Conservation (phyloP, 2,113 vertebrate species). For the Labrus mixtus region DNA sequence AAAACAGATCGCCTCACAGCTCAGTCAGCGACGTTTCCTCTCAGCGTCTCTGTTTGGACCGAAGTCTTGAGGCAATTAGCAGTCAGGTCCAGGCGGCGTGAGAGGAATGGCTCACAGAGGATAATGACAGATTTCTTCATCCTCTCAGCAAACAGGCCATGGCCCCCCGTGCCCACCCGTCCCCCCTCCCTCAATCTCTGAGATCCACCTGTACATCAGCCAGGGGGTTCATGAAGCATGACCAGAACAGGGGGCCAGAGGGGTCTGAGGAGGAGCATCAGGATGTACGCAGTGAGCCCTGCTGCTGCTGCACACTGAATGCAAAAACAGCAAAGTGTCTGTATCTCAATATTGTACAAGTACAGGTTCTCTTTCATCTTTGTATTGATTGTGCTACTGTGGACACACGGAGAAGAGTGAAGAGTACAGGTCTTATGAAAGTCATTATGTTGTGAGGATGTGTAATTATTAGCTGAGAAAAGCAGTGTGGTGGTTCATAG, state of each 20-base stretch:
- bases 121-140: constrained; percentile 69
- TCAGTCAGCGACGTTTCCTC: background rate
- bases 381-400: constrained; percentile 43
- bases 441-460: constrained; percentile 16
- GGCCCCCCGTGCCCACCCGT: background rate
- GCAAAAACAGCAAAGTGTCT: constrained; percentile 5
- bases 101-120: constrained; percentile 62
- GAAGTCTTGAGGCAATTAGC: constrained; percentile 55
- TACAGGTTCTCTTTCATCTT: constrained; percentile 17
- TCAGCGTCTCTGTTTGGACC: constrained; percentile 44
- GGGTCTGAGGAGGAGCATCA: constrained; percentile 20
- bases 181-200: background rate
- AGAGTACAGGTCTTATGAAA: constrained; percentile 35
- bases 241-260: constrained; percentile 36
- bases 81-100: constrained; percentile 45
- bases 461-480: constrained; percentile 36
- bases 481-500: background rate
- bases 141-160: constrained; percentile 66
- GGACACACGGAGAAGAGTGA: constrained; percentile 3
- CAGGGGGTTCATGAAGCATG: constrained; percentile 56
- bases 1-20: constrained; percentile 14
- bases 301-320: constrained; percentile 18
- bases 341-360: constrained; percentile 16
- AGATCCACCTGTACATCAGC: constrained; percentile 59
- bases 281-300: constrained; percentile 23